phyloP scores from a whole-genome alignment of 1,140 invertebrate genomes.

The Leptinotarsa lineolata region DNA sequence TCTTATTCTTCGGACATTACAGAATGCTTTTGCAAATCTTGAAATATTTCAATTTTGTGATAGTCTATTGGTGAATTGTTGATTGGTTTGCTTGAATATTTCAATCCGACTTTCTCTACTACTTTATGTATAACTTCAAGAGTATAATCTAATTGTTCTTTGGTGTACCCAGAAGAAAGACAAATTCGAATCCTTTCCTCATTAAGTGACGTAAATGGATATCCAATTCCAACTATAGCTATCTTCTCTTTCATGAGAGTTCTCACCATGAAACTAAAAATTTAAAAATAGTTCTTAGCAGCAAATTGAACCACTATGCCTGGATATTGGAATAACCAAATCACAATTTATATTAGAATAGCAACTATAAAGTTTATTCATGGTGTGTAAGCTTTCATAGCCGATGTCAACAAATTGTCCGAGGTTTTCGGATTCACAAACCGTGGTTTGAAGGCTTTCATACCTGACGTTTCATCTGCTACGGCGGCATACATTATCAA shows the following conservation, averaged over 20 bases:
- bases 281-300: neutral
- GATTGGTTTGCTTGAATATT: conserved; percentile 70
- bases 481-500: too few species aligned
- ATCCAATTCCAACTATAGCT: conserved; percentile 94
- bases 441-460: too few species aligned
- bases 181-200: conserved; percentile 94
- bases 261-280: conserved; percentile 78
- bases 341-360: too few species aligned
- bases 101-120: conserved; percentile 70
- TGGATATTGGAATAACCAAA: too few species aligned
- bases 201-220: conserved; percentile 95
- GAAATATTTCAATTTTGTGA: conserved; percentile 50
- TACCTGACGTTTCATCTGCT: too few species aligned
- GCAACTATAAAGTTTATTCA: too few species aligned
- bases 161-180: conserved; percentile 92
- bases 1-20: neutral
- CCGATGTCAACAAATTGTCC: too few species aligned
- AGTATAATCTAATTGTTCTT: conserved; percentile 92
- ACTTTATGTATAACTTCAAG: conserved; percentile 73
- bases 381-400: too few species aligned
- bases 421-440: too few species aligned
- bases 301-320: too few species aligned
- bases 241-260: conserved; percentile 80
- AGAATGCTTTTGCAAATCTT: neutral
- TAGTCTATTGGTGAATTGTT: conserved; percentile 66